A percentile compares a stretch with the other conserved stretches of the same genome.
Conservation (phyloP, 2,113 vertebrate genomes). For the Proterorhinus semilunaris region DNA sequence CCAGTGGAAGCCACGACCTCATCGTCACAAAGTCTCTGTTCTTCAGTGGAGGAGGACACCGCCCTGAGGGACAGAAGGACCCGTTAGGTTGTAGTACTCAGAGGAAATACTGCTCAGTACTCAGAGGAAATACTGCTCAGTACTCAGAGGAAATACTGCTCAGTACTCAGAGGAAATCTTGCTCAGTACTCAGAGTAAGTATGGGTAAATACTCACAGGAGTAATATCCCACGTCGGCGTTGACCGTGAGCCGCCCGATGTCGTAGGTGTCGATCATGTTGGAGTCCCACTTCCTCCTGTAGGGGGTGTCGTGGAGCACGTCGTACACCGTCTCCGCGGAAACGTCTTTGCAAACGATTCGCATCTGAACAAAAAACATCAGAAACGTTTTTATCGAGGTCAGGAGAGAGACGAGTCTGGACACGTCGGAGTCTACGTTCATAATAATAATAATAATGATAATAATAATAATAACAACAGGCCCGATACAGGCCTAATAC, state of each 20-base stretch:
- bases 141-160: no score
- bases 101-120: no score
- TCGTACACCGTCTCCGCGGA: conserved; percentile 84
- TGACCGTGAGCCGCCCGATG: conserved; percentile 85
- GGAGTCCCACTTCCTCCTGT: conserved; percentile 88
- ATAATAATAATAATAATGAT: no score
- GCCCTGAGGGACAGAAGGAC: conserved; percentile 43
- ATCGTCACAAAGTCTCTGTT: conserved; percentile 89
- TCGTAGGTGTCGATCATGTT: conserved; percentile 92
- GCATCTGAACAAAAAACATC: conserved; percentile 73
- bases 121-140: no score
- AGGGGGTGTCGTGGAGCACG: conserved; percentile 86
- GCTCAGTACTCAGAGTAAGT: no score
- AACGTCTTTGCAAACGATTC: conserved; percentile 86
- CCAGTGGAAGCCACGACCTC: conserved; percentile 87
- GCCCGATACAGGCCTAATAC: no score
- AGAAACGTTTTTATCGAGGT: no score
- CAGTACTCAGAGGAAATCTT: no score
- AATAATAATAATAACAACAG: no score
- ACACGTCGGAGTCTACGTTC: no score
- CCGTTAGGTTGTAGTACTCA: no score
- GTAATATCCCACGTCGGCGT: conserved; percentile 89
- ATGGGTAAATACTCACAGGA: conserved; percentile 87
- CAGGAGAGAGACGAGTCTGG: no score
- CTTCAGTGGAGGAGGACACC: conserved; percentile 81